phyloP scores from a whole-genome alignment of 2,113 vertebrate species.

The Cisticola juncidis region DNA sequence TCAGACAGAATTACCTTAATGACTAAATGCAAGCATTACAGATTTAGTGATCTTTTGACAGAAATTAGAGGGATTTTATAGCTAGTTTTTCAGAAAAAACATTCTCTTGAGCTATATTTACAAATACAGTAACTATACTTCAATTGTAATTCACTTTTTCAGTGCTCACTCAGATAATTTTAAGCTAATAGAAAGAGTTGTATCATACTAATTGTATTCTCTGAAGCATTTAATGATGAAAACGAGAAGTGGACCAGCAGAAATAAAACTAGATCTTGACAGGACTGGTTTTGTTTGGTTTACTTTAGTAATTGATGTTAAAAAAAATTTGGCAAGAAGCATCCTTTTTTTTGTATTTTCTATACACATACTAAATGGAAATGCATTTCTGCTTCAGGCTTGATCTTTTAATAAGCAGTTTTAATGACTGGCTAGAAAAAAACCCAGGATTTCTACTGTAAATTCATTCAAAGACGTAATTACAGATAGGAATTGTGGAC shows the following conservation, averaged over 20 bases:
- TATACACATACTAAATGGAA: not conserved
- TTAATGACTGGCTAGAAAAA: not conserved
- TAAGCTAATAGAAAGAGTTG: not conserved
- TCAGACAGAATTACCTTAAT: not conserved
- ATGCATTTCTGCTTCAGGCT: not conserved
- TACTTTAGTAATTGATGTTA: not conserved
- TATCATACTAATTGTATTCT: not conserved
- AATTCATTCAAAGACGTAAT: not conserved
- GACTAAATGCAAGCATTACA: not conserved
- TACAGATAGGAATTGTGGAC: not conserved
- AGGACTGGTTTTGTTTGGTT: not conserved
- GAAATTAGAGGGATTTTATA: not conserved
- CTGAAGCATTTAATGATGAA: not conserved
- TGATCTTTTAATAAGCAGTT: not conserved
- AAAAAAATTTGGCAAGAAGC: not conserved
- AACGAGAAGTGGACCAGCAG: not conserved
- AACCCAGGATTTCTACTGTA: fast-evolving
- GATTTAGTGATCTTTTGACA: not conserved
- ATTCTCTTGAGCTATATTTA: not conserved
- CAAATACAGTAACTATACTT: not conserved
- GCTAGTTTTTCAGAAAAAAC: not conserved
- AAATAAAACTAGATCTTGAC: not conserved
- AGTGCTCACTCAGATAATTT: not conserved
- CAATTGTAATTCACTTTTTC: not conserved
- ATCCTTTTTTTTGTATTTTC: not conserved